These are phyloP conservation scores for Neolamprologus sp. DNA, from an alignment of 2,113 vertebrate species.

Conservation along the genomic window DNA sequence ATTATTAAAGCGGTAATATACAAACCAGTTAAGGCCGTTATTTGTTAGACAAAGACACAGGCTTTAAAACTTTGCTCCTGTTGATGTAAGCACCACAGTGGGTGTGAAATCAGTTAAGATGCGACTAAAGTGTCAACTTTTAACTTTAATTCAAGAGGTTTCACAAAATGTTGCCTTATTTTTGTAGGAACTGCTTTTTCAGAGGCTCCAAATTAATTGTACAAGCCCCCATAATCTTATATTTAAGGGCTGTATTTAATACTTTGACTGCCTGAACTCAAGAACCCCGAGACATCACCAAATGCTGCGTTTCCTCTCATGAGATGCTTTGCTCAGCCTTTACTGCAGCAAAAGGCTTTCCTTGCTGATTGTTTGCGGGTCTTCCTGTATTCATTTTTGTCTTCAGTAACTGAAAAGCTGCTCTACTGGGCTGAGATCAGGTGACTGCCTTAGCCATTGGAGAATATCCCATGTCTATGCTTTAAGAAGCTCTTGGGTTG, in stretches of 20 bases:
- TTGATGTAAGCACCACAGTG: not conserved
- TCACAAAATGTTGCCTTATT: not conserved
- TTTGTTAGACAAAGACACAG: not conserved
- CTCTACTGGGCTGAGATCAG: not conserved
- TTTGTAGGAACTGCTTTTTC: not conserved
- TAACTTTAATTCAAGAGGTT: not conserved
- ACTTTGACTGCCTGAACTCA: not conserved
- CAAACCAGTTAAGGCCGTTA: not conserved
- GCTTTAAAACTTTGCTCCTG: not conserved
- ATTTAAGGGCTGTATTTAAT: not conserved
- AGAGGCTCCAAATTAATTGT: not conserved
- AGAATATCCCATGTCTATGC: not conserved
- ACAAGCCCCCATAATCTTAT: not conserved
- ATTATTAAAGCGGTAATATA: not conserved
- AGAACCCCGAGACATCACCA: fast-evolving
- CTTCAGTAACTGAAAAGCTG: not conserved
- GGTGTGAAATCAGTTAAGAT: not conserved
- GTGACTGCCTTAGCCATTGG: not conserved
- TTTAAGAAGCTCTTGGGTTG: not conserved
- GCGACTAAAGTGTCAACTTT: not conserved
- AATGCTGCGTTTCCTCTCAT: not conserved
- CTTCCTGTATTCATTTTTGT: not conserved
- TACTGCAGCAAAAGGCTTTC: not conserved
- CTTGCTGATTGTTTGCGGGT: not conserved
- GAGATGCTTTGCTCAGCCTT: not conserved